Evolutionary conservation across 2,113 vertebrate genomes (phyloP).

Genomic region (Labrus mixtus): DNA sequence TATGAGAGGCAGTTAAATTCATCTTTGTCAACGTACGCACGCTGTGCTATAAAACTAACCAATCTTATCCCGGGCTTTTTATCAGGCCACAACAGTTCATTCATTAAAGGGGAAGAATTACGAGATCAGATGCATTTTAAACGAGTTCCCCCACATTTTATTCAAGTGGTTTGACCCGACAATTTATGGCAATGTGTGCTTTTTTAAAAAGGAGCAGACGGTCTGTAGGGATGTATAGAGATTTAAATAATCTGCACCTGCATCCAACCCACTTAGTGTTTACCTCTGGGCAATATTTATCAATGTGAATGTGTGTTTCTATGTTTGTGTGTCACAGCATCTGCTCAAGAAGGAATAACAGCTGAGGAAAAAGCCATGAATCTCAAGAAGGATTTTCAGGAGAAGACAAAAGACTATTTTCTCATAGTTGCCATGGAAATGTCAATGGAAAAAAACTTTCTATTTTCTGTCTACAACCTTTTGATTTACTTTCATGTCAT

Average conservation of each 20-base stretch:
- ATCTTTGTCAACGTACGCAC: conserved; percentile 43
- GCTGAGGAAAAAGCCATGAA: neutral
- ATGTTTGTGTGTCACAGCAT: conserved; percentile 10
- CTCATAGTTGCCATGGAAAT: neutral
- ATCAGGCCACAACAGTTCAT: conserved; percentile 32
- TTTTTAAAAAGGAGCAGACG: conserved; percentile 26
- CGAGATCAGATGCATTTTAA: conserved; percentile 40
- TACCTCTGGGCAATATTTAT: conserved; percentile 3
- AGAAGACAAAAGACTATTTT: neutral
- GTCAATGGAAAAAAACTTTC: too few species aligned
- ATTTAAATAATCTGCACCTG: conserved; percentile 49
- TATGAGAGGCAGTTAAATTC: conserved; percentile 52
- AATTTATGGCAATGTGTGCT: conserved; percentile 26
- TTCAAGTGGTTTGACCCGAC: conserved; percentile 43
- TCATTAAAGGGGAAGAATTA: conserved; percentile 47
- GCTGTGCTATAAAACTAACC: conserved; percentile 34
- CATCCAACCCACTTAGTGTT: conserved; percentile 4
- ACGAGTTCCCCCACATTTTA: conserved; percentile 17
- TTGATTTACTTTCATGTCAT: neutral
- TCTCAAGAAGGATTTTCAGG: neutral
- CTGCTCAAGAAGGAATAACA: neutral
- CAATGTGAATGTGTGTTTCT: neutral
- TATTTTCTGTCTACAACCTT: neutral
- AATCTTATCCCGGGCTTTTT: conserved; percentile 46
- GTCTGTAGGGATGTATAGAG: conserved; percentile 24